phyloP scores from a whole-genome alignment of 2,888 invertebrate genomes.

The Heliconius ethilla region DNA sequence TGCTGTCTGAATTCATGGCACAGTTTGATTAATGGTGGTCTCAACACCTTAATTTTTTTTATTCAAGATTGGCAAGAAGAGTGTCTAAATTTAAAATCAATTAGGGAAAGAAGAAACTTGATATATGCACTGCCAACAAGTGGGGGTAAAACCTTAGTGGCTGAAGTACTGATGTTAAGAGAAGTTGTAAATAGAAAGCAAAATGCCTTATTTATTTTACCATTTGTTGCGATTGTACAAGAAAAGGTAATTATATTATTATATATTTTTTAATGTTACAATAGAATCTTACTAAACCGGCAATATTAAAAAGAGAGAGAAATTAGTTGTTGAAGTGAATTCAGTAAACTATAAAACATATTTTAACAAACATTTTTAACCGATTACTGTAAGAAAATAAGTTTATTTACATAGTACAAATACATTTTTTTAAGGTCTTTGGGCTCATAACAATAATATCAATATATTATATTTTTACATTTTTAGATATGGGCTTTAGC shows the following conservation, averaged over 20 bases:
- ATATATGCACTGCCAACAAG: constrained; percentile 97
- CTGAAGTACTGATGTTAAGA: constrained; percentile 95
- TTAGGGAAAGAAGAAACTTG: constrained; percentile 88
- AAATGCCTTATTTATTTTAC: constrained; percentile 94
- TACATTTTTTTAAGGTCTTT: too few relatives aligned
- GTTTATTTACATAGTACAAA: too few relatives aligned
- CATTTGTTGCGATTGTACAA: constrained; percentile 98
- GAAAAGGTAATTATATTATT: constrained; percentile 87
- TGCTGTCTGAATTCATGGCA: not conserved
- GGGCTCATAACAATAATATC: not conserved
- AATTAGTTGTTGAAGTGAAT: too few relatives aligned
- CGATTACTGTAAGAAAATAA: too few relatives aligned
- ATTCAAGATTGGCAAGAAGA: constrained; percentile 96
- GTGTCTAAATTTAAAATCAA: constrained; percentile 90
- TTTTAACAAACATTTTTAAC: too few relatives aligned
- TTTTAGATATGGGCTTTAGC: constrained; percentile 84
- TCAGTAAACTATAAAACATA: too few relatives aligned
- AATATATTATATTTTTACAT: not conserved
- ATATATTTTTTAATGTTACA: not conserved
- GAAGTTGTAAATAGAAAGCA: constrained; percentile 90
- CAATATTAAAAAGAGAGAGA: too few relatives aligned
- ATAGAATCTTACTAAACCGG: not conserved
- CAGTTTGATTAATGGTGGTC: too few relatives aligned
- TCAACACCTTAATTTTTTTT: not conserved
- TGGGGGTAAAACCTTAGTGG: constrained; percentile 98